Conservation (phyloP, 2,113 vertebrate genomes). For the Pongo abelii region DNA sequence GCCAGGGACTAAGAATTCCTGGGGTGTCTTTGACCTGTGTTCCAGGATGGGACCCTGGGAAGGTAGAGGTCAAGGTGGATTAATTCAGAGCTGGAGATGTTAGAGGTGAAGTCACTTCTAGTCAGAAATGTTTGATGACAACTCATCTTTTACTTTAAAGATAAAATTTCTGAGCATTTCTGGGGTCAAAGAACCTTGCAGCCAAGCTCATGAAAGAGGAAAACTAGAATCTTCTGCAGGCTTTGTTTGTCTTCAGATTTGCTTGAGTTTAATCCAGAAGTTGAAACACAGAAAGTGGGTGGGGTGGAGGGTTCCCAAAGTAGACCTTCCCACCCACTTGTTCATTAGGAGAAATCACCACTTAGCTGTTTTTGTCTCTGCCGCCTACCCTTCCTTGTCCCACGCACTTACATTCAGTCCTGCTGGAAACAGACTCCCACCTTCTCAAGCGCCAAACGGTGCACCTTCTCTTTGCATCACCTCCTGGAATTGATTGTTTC, state of each 20-base stretch:
- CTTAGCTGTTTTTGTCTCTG: constrained; percentile 69
- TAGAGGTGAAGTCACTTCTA: background rate
- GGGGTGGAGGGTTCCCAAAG: constrained; percentile 76
- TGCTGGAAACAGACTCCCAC: constrained; percentile 52
- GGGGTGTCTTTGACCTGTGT: background rate
- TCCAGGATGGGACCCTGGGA: background rate
- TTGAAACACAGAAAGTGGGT: constrained; percentile 63
- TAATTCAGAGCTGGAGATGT: background rate
- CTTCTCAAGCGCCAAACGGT: constrained; percentile 26
- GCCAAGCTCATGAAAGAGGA: background rate
- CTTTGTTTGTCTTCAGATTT: constrained; percentile 54
- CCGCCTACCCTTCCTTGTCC: constrained; percentile 65
- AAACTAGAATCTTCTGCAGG: constrained; percentile 1
- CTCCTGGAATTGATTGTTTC: background rate
- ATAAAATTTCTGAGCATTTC: constrained; percentile 26
- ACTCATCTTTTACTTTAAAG: background rate
- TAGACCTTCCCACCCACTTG: constrained; percentile 71
- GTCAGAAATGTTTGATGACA: background rate
- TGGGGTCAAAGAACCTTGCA: constrained; percentile 14
- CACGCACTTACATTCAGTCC: constrained; percentile 73
- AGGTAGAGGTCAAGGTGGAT: background rate
- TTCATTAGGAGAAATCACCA: constrained; percentile 79
- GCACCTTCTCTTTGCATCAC: background rate
- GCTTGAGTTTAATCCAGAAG: constrained; percentile 59
- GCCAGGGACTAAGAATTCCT: background rate